Evolutionary conservation across 1,140 invertebrate genomes (phyloP).

Genomic region (Zaprionus camerounensis): DNA sequence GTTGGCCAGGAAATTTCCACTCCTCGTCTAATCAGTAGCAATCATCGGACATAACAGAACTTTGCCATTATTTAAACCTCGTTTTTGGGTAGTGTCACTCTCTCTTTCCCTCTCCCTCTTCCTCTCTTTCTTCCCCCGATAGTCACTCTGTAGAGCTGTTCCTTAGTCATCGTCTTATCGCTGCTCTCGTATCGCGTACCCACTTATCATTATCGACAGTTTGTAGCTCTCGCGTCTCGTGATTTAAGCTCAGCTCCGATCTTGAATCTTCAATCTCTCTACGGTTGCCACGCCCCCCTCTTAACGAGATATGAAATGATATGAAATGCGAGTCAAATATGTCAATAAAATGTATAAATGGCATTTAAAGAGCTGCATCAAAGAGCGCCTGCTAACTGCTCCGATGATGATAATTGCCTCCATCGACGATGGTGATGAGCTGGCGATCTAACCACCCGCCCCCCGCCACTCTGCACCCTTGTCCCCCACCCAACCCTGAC

Average conservation of each 20-base stretch:
- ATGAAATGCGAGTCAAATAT: slow-evolving; percentile 52
- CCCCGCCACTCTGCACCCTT: too few relatives aligned
- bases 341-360: slow-evolving; percentile 66
- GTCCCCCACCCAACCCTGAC: slow-evolving; percentile 7
- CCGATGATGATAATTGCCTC: slow-evolving; percentile 64
- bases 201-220: slow-evolving; percentile 42
- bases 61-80: background rate
- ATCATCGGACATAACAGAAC: slow-evolving; percentile 5
- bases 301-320: slow-evolving; percentile 26
- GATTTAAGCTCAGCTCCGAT: slow-evolving; percentile 36
- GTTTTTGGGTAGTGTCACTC: background rate
- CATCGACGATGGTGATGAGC: slow-evolving; percentile 55
- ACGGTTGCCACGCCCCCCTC: slow-evolving; percentile 57
- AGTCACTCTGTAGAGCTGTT: background rate
- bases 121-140: background rate
- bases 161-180: slow-evolving; percentile 37
- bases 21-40: background rate
- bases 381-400: slow-evolving; percentile 58
- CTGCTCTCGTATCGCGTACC: slow-evolving; percentile 15
- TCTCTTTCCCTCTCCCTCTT: background rate
- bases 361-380: slow-evolving; percentile 46
- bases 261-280: slow-evolving; percentile 18
- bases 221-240: background rate
- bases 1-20: background rate
- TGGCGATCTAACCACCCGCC: background rate